Evolutionary conservation across 2,797 vertebrate species (phyloP).

Genomic region (Megaceryle alcyon): DNA sequence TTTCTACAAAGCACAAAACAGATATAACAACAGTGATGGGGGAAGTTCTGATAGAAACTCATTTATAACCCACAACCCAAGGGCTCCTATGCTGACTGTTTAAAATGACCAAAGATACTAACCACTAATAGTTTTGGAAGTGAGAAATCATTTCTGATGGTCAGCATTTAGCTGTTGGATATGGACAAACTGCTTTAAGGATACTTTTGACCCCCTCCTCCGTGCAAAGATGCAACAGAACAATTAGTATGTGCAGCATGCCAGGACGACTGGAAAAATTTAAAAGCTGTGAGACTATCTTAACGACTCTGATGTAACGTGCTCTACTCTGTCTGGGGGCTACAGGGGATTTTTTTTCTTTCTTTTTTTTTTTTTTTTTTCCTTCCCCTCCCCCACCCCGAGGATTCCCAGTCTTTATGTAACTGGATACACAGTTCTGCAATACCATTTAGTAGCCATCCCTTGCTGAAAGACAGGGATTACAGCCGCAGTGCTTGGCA

Average conservation of each 20-base stretch:
- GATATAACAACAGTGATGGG: neutral
- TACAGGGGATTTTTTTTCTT: neutral
- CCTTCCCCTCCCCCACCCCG: neutral
- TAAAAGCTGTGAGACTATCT: neutral
- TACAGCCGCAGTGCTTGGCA: constrained; percentile 24
- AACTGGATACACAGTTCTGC: neutral
- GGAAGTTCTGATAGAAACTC: neutral
- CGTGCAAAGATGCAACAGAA: neutral
- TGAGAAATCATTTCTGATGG: neutral
- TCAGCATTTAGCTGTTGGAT: neutral
- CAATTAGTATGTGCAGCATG: neutral
- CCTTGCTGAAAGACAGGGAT: neutral
- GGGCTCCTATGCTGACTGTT: neutral
- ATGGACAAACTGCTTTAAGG: neutral
- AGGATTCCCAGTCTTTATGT: neutral
- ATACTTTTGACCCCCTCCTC: neutral
- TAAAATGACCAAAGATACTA: neutral
- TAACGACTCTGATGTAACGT: neutral
- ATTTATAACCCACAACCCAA: neutral
- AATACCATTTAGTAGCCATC: neutral
- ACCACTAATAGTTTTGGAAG: neutral
- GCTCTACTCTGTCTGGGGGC: neutral
- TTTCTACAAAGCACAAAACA: neutral
- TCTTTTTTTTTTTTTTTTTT: too few species aligned
- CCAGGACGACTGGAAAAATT: neutral